These are phyloP conservation scores for Dicyrtoma fusca DNA, from an alignment of 2,888 invertebrate species.

Conservation along the genomic window DNA sequence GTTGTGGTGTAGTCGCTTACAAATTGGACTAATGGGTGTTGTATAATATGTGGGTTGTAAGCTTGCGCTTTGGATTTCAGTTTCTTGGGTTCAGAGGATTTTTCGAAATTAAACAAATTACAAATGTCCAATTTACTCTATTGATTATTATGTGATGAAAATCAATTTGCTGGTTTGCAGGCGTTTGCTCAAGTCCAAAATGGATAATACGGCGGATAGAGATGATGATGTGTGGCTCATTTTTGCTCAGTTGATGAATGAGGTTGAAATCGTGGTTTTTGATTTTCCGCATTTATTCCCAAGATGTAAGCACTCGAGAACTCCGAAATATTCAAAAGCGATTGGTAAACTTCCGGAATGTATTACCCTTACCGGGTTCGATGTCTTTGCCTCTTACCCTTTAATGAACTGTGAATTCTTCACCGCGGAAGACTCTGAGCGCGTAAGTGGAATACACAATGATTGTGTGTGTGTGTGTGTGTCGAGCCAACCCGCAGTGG, in stretches of 20 bases:
- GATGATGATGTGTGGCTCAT: conserved; percentile 41
- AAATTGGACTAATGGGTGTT: no score
- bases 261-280: conserved; percentile 31
- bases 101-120: no score
- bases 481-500: no score
- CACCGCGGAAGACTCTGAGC: background rate
- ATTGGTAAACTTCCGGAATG: conserved; percentile 32
- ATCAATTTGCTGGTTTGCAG: conserved; percentile 24
- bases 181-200: conserved; percentile 33
- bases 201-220: conserved; percentile 30
- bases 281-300: conserved; percentile 30
- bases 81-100: no score
- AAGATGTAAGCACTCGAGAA: background rate
- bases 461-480: background rate
- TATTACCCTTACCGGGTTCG: conserved; percentile 16
- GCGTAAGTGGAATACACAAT: conserved; percentile 13
- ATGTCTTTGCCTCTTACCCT: conserved; percentile 10
- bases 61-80: no score
- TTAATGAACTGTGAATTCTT: conserved; percentile 30
- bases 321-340: background rate
- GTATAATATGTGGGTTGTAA: no score
- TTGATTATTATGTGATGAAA: no score
- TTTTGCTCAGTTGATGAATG: conserved; percentile 38
- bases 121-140: no score
- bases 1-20: no score